phyloP scores from a whole-genome alignment of 2,797 vertebrate genomes.

The Anguilla marmorata region DNA sequence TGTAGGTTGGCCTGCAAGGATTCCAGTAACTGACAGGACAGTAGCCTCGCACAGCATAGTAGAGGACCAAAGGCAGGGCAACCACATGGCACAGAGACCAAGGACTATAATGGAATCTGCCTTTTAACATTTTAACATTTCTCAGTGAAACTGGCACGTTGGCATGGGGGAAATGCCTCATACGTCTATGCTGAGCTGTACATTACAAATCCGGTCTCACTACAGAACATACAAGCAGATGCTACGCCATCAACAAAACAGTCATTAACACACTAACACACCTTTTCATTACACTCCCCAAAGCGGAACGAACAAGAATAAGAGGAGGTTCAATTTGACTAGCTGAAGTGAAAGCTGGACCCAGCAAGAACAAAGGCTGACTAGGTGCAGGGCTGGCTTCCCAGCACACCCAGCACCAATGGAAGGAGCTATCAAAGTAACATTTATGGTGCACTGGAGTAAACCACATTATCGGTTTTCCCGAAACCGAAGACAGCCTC shows the following conservation, averaged over 20 bases:
- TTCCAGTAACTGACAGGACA: neutral
- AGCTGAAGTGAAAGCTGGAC: neutral
- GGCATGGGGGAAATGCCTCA: neutral
- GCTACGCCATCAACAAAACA: neutral
- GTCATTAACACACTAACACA: neutral
- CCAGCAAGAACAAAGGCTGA: neutral
- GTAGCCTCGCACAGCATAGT: neutral
- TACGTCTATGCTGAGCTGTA: neutral
- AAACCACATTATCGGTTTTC: neutral
- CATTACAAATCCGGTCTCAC: conserved; percentile 8
- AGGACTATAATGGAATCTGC: neutral
- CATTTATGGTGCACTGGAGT: neutral
- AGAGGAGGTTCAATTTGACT: neutral
- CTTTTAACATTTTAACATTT: neutral
- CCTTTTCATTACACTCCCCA: conserved; percentile 5
- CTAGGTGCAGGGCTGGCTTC: neutral
- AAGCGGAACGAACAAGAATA: neutral
- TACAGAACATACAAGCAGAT: neutral
- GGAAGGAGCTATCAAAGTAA: neutral
- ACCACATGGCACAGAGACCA: neutral
- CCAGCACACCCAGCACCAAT: neutral
- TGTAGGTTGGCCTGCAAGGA: neutral
- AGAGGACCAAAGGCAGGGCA: neutral
- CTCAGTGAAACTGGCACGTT: neutral
- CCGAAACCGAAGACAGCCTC: neutral